phyloP scores from a whole-genome alignment of 1,140 invertebrate species.

The Solenopsis invicta region DNA sequence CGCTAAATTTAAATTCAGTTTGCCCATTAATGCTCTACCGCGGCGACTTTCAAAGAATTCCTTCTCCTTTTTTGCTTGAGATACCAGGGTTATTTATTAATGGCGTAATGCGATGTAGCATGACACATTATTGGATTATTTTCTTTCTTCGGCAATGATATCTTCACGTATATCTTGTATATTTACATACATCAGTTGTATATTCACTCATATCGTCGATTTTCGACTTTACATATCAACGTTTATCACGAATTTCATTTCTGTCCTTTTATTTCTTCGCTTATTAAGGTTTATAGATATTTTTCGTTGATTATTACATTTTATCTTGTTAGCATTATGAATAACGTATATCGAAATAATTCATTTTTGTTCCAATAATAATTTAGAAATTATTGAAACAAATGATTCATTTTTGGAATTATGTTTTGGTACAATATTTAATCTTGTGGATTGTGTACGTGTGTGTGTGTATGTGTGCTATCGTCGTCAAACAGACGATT shows the following conservation, averaged over 20 bases:
- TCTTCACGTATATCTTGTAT: neutral
- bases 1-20: slow-evolving; percentile 42
- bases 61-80: neutral
- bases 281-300: neutral
- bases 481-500: neutral
- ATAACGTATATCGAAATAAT: neutral
- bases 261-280: neutral
- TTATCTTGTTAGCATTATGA: neutral
- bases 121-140: neutral
- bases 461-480: no score
- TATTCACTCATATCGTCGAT: neutral
- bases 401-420: neutral
- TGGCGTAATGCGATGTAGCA: neutral
- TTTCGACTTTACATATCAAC: slow-evolving; percentile 9
- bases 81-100: slow-evolving; percentile 25
- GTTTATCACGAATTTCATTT: neutral
- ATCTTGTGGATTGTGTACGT: neutral
- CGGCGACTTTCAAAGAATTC: slow-evolving; percentile 1
- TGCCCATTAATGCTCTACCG: slow-evolving; percentile 5
- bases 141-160: neutral
- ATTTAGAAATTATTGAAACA: neutral
- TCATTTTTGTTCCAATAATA: neutral
- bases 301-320: neutral
- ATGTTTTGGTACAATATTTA: neutral
- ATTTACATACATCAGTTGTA: neutral